Evolutionary conservation across 1,140 invertebrate genomes (phyloP), one percentile per base, ranked within the genome.

Genomic region (Physella acuta): DNA sequence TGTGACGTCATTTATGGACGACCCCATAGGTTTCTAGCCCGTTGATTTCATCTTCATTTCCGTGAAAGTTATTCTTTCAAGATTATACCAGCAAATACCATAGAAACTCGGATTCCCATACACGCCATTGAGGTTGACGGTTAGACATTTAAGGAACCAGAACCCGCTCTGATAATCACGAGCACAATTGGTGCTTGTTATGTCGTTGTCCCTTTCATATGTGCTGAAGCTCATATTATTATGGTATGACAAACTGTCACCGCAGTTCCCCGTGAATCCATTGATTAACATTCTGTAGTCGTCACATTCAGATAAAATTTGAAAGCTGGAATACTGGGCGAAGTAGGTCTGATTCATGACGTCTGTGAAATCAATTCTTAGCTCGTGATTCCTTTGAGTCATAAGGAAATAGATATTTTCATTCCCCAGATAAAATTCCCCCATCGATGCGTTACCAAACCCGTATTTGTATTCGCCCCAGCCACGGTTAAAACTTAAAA

Each of bases 391-490:
- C 16, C 53, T 55, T 39, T n/a, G 26, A 20, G 37, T 20, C 14
- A 37, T 68, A n/a, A 68, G 17, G 11, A 28, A 2, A 33, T 26
- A 30, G 8, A 59, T 28, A 3, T 55, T 26, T 2, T 39, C 14
- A n/a, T 55, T 53, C 28, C 86, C 86, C 0, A 85, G 39, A 85
- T 85, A 87, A 71, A 79, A 84, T 56, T 85, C 82, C 0, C 87
- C 87, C 3, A 86, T 88, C 72, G 92, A 91, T 8, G 20, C 8
- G 83, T 95, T 92, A 1, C 94, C 94, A 81, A 97, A 97, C 8
- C 95, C 95, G 75, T 94, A 92, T 82, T 95, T 94, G 81, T 97
- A 97, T 78, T 94, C 92, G 16, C 90, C 88, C 94, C 94, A 97
- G 79, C 94, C 92, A 5, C 93, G 86, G 81, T 94, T 94, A 86